These are phyloP conservation scores for Calosoma granatense DNA, from an alignment of 1,140 invertebrate species.

Conservation along the genomic window DNA sequence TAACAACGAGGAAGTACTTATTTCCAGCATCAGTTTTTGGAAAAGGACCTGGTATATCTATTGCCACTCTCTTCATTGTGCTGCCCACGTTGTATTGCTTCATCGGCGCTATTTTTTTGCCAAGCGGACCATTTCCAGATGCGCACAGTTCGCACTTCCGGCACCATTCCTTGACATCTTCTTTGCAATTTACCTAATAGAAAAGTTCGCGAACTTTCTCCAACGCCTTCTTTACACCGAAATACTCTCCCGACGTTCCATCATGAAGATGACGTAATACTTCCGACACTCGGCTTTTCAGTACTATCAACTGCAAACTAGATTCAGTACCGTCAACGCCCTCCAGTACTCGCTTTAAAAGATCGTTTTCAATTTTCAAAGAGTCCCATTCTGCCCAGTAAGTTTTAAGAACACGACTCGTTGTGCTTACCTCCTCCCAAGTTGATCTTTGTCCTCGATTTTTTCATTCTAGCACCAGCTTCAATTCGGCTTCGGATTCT, in stretches of 20 bases:
- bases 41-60: conserved; percentile 20
- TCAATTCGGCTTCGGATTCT: background rate
- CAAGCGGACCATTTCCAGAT: conserved; percentile 17
- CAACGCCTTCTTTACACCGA: conserved; percentile 13
- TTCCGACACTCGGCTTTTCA: background rate
- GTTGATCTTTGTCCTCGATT: too few relatives aligned
- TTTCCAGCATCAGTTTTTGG: conserved; percentile 17
- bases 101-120: conserved; percentile 14
- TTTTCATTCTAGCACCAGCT: too few relatives aligned
- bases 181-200: conserved; percentile 18
- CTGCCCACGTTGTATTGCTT: conserved; percentile 20
- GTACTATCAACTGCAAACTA: too few relatives aligned
- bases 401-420: conserved; percentile 14
- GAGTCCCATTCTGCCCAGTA: conserved; percentile 16
- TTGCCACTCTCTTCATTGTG: conserved; percentile 21
- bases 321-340: background rate
- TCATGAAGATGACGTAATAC: background rate
- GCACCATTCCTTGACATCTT: conserved; percentile 19
- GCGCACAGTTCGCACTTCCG: conserved; percentile 18
- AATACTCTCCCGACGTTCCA: conserved; percentile 11
- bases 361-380: conserved; percentile 6
- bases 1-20: conserved; percentile 20
- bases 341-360: conserved; percentile 3
- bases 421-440: too few relatives aligned
- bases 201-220: conserved; percentile 10